Evolutionary conservation across 2,888 invertebrate species (phyloP), one percentile per base, ranked within the genome.

Genomic region (Ceramica pisi): DNA sequence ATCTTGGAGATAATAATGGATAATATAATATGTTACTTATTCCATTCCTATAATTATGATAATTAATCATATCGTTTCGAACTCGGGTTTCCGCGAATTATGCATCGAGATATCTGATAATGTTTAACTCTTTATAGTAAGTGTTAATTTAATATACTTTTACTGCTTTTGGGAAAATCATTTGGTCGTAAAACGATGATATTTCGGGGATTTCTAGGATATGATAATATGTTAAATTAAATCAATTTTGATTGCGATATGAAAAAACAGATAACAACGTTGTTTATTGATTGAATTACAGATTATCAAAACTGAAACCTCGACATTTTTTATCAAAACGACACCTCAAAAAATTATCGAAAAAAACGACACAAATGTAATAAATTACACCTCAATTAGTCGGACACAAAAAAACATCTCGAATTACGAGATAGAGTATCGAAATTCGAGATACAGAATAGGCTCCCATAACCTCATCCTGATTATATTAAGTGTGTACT

Each of bases 41-140:
- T 83, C 70, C 67, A 77, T 78, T 81, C 55, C 31, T 80, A 83
- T 87, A 80, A 72, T 82, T 51, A 88, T 87, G 86, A 81, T 73
- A 80, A 88, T 88, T 84, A 86, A 88, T 87, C 85, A 88, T 86
- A 84, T 83, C 75, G 50, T 56, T 82, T 82, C 78, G 73, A 41
- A 64, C 67, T 46, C n/a, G 31, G 73, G 55, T 76, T 88, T 88
- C 84, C 59, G 53, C 53, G 81, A 84, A 84, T 72, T 31, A 74
- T 41, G 26, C 31, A 46, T 14, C 12, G 16, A n/a, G 19, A 7
- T 57, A 31, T 56, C 66, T 48, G 35, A 50, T 53, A 53, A 62
- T 21, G 2, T 1, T 23, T 31, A 50, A 19, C n/a, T 19, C 16
- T 70, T 59, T 19, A 46, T 69, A 9, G 21, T 61, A n/a, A 60